These are phyloP conservation scores for Adineta ricciae DNA, from an alignment of 2,888 invertebrate genomes.

Conservation along the genomic window DNA sequence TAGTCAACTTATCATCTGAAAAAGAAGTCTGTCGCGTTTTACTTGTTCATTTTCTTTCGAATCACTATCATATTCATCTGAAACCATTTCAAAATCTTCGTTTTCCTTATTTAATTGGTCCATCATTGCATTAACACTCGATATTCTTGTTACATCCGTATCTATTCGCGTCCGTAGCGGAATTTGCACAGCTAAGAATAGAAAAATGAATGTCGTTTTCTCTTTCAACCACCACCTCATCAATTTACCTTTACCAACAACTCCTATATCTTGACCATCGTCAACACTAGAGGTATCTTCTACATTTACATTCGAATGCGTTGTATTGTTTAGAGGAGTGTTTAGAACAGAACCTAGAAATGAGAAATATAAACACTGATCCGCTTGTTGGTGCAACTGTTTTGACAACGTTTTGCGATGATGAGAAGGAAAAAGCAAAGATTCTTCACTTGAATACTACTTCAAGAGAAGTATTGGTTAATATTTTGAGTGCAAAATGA, in stretches of 20 bases:
- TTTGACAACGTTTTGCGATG: neutral
- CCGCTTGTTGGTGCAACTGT: too few species aligned
- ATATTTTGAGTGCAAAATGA: neutral
- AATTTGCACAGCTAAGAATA: neutral
- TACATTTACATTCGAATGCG: neutral
- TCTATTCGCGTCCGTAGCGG: neutral
- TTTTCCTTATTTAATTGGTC: neutral
- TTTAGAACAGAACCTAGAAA: neutral
- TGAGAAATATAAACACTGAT: neutral
- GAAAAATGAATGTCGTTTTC: too few species aligned
- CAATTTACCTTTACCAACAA: slow-evolving; percentile 10
- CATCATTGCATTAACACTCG: neutral
- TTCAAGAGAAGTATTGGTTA: neutral
- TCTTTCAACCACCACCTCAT: neutral
- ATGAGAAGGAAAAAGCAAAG: neutral
- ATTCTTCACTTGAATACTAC: neutral
- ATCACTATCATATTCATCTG: slow-evolving; percentile 17
- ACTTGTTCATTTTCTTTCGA: slow-evolving; percentile 15
- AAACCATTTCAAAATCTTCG: neutral
- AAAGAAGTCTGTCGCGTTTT: neutral
- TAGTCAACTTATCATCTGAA: neutral
- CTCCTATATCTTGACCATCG: neutral
- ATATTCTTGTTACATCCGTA: neutral
- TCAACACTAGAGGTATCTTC: neutral
- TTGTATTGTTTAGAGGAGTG: neutral